A percentile compares a stretch with the other conserved stretches of the same genome.
These are phyloP conservation scores for Zosterops borbonicus DNA, from an alignment of 2,113 vertebrate species.

Conservation along the genomic window DNA sequence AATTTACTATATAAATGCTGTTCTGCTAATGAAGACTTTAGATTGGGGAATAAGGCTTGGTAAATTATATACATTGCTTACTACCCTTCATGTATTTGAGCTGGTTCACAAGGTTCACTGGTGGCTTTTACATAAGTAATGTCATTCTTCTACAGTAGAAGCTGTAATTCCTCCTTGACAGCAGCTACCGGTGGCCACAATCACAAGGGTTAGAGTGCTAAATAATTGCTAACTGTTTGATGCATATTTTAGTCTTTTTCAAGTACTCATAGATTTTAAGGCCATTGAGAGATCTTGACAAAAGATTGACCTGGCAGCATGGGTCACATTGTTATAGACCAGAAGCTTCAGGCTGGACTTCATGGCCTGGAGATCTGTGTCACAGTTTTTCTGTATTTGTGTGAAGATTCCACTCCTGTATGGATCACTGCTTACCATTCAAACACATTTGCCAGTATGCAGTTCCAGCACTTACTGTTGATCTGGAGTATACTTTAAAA, in stretches of 20 bases:
- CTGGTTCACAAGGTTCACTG: not conserved
- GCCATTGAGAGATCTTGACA: not conserved
- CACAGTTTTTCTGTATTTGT: not conserved
- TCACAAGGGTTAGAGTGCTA: not conserved
- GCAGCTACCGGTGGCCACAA: not conserved
- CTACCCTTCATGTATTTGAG: not conserved
- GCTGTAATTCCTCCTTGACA: not conserved
- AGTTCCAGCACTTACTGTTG: not conserved
- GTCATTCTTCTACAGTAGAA: not conserved
- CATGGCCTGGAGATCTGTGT: not conserved
- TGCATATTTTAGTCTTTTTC: not conserved
- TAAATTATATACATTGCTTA: not conserved
- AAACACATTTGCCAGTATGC: not conserved
- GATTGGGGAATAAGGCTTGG: not conserved
- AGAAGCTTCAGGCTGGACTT: not conserved
- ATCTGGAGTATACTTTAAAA: not conserved
- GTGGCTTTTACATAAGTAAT: not conserved
- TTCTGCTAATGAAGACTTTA: not conserved
- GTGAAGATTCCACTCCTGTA: not conserved
- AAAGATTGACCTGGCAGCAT: not conserved
- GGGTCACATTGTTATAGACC: fast-evolving
- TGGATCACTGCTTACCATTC: not conserved
- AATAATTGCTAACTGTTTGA: not conserved
- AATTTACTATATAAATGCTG: not conserved
- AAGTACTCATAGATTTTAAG: not conserved